These are phyloP conservation scores for Pseudopipra pipra DNA, from an alignment of 2,113 vertebrate species.

Conservation along the genomic window DNA sequence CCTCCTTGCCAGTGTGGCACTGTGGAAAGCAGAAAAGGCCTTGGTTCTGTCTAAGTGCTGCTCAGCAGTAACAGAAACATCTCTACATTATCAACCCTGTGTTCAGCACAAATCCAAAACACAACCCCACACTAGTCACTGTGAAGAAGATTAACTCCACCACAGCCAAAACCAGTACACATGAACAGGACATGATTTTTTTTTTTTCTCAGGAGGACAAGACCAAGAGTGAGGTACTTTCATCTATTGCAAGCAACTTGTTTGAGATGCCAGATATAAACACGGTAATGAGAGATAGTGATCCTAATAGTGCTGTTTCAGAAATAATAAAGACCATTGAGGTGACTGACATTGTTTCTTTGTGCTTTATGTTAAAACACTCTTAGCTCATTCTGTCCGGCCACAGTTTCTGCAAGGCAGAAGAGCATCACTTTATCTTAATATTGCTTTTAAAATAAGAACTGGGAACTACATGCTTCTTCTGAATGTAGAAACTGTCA, in stretches of 20 bases:
- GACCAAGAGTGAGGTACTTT: background rate
- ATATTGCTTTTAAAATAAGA: constrained; percentile 22
- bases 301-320: background rate
- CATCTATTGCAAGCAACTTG: background rate
- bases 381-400: background rate
- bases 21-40: background rate
- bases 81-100: background rate
- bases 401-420: background rate
- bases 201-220: background rate
- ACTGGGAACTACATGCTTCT: background rate
- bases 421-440: background rate
- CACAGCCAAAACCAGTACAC: background rate
- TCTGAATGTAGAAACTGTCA: background rate
- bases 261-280: background rate
- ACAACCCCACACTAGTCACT: background rate
- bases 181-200: background rate
- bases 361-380: background rate
- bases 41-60: background rate
- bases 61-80: background rate
- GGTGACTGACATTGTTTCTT: background rate
- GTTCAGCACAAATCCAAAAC: background rate
- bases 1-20: too few relatives aligned
- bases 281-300: background rate
- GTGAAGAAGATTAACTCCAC: background rate
- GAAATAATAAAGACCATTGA: background rate